Evolutionary conservation across 2,888 invertebrate species (phyloP).

Genomic region (Pecten maximus): DNA sequence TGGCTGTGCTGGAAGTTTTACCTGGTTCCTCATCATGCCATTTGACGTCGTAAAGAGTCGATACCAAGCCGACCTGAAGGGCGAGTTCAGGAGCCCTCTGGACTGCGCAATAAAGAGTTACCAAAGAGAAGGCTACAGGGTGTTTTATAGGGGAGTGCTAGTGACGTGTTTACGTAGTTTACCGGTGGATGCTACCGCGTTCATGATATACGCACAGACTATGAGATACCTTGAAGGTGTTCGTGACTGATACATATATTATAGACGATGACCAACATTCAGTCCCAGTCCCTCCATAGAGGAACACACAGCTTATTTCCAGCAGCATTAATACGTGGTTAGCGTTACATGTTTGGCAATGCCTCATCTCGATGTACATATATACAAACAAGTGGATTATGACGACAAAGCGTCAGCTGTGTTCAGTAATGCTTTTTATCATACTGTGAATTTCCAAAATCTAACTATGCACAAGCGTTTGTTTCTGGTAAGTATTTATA

Average conservation of each 20-base stretch:
- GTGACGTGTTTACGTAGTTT: slow-evolving; percentile 87
- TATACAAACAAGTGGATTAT: too few relatives aligned
- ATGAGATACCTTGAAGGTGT: slow-evolving; percentile 62
- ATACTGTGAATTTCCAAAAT: too few relatives aligned
- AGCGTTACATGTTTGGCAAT: too few relatives aligned
- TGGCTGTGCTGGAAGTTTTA: slow-evolving; percentile 84
- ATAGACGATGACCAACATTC: neutral
- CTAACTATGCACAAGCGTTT: too few relatives aligned
- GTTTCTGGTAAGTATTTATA: too few relatives aligned
- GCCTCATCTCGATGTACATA: too few relatives aligned
- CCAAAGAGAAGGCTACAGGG: slow-evolving; percentile 84
- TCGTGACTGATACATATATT: neutral
- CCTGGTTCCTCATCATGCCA: slow-evolving; percentile 88
- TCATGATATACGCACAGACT: slow-evolving; percentile 82
- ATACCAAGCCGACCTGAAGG: slow-evolving; percentile 86
- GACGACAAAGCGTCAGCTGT: too few relatives aligned
- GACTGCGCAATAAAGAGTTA: slow-evolving; percentile 86
- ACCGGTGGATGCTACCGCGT: slow-evolving; percentile 87
- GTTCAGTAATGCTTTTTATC: too few relatives aligned
- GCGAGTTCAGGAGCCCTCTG: slow-evolving; percentile 85
- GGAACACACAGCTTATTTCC: too few relatives aligned
- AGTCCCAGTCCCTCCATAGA: neutral
- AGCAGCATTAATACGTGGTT: too few relatives aligned
- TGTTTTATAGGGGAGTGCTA: slow-evolving; percentile 87
- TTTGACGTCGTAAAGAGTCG: slow-evolving; percentile 90